Base-by-base conservation (phyloP, 2,113 vertebrate species). In the Sinocyclocheilus anophthalmus region DNA sequence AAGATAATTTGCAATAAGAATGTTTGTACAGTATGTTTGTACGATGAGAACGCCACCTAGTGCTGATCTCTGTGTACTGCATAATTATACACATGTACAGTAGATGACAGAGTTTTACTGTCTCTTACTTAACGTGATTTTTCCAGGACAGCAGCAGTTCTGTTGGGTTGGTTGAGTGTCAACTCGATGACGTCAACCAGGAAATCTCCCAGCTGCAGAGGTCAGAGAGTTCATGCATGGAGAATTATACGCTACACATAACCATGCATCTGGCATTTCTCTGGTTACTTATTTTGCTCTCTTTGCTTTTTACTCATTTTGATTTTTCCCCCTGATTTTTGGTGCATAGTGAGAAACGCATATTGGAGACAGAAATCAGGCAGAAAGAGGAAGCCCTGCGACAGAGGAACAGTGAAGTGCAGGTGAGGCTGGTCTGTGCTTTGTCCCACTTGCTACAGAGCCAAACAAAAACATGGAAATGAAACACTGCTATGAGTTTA, bases 151-250 rank as follows among this genome's bases (percentile, higher is more conserved):
- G 95, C 85, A 92, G 90, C 30, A 93, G 95, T 89, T 94, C 96
- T 14, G 91, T 96, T 8, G 96, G 94, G 24, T 95, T 97, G 0
- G 96, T 93, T 20, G 98, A 99, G 88, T 94, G 2, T 30, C 30
- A 30, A 30, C 95, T 99, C 12, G 97, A 98, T 87, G 97, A 98
- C 83, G 96, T 99, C 42, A 97, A 95, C 87, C 96, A 98, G 89
- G 97, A 99, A 94, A 97, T 99, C n/a, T 95, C 96, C 63, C 97
- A 98, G 91, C 93, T 99, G 87, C 97, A 99, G 92, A 97, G 97
- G 98, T 99, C 91, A 95, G 92, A 33, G 20, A 76, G 65, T 67
- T 65, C 42, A 6, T 42, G 18, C 3, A 5, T 20, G 30, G 59
- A 12, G 45, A 45, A 48, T 13, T 20, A 55, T 14, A 33, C 69